These are phyloP conservation scores for Hyphantria cunea DNA, from an alignment of 1,140 invertebrate species.

Conservation along the genomic window DNA sequence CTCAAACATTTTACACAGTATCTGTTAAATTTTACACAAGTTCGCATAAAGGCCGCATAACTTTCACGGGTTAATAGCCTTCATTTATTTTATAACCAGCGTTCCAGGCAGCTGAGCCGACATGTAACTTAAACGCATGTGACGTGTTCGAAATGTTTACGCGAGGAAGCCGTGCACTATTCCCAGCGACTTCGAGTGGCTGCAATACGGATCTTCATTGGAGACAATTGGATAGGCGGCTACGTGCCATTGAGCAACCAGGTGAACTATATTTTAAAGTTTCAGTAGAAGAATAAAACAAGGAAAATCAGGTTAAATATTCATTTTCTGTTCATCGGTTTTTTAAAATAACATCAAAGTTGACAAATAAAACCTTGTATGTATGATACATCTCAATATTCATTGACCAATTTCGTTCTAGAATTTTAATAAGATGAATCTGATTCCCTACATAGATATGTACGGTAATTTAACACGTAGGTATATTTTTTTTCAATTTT, in stretches of 20 bases:
- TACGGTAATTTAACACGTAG: no score
- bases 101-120: conserved; percentile 35
- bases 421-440: no score
- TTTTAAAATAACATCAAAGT: no score
- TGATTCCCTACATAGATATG: no score
- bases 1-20: no score
- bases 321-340: no score
- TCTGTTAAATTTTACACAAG: no score
- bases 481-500: no score
- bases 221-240: conserved; percentile 84
- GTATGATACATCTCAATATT: neutral
- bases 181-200: conserved; percentile 28
- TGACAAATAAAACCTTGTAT: no score
- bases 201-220: conserved; percentile 65
- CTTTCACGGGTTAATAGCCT: neutral
- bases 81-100: conserved; percentile 31
- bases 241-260: conserved; percentile 89
- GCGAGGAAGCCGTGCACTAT: conserved; percentile 38
- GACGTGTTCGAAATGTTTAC: conserved; percentile 66
- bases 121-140: conserved; percentile 59
- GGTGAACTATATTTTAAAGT: conserved; percentile 56
- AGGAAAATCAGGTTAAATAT: no score
- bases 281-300: no score
- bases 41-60: neutral
- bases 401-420: neutral